These are phyloP conservation scores for Callipepla californica DNA, from an alignment of 2,113 vertebrate species.

Conservation along the genomic window DNA sequence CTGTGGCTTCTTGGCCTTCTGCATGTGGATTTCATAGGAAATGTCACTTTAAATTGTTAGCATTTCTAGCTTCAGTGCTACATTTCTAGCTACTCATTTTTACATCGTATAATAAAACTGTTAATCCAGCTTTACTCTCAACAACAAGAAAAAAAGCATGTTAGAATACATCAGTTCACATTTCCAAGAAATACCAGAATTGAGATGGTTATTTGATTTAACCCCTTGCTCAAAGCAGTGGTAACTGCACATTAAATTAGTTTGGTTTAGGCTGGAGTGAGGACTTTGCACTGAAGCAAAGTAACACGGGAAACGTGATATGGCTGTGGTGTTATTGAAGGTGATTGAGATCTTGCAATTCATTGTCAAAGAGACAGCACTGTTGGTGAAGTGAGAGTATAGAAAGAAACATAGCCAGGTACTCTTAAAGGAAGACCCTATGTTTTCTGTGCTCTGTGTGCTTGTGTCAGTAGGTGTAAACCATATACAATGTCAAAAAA, in stretches of 20 bases:
- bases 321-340: neutral
- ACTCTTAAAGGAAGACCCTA: neutral
- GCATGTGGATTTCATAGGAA: neutral
- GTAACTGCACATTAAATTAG: neutral
- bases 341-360: conserved; percentile 11
- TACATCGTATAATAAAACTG: neutral
- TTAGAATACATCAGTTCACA: neutral
- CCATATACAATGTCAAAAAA: neutral
- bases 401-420: neutral
- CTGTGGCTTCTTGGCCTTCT: neutral
- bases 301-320: neutral
- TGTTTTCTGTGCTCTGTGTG: neutral
- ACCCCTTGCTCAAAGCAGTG: neutral
- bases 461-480: neutral
- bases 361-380: neutral
- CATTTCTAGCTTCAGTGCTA: neutral
- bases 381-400: conserved; percentile 12
- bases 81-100: neutral
- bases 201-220: neutral
- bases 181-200: neutral
- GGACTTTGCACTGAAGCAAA: neutral
- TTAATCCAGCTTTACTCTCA: neutral
- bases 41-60: neutral
- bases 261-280: neutral
- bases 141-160: neutral